Percentiles rank a stretch among this genome's conserved stretches.
Conservation (phyloP, 1,140 invertebrate species). For the Aphidius gifuensis region DNA sequence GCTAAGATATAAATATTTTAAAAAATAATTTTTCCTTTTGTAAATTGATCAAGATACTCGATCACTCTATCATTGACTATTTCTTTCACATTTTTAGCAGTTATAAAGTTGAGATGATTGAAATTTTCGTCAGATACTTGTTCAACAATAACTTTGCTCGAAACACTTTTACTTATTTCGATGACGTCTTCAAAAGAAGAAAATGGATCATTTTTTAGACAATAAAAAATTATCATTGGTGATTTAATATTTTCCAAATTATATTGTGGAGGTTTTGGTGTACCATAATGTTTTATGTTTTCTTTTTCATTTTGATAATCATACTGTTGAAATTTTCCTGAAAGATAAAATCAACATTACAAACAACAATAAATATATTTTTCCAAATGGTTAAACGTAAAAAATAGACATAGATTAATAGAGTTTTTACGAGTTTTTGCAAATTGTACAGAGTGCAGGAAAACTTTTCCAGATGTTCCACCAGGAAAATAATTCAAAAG, state of each 20-base stretch:
- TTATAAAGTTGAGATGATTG: slow-evolving; percentile 2
- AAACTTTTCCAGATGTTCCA: not conserved
- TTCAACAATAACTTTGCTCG: not conserved
- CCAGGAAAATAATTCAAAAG: slow-evolving; percentile 5
- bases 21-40: no score
- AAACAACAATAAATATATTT: not conserved
- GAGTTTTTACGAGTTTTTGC: not conserved
- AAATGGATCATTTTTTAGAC: slow-evolving; percentile 4
- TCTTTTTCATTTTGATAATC: not conserved
- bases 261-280: not conserved
- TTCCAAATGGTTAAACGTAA: not conserved
- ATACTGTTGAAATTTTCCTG: not conserved
- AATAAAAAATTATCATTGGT: slow-evolving; percentile 1
- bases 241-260: slow-evolving; percentile 6
- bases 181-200: not conserved
- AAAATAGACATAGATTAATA: not conserved
- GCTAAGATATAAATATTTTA: no score
- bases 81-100: not conserved
- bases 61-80: not conserved
- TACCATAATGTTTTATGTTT: not conserved
- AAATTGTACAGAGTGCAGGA: not conserved
- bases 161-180: not conserved
- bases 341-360: not conserved
- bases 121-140: not conserved
- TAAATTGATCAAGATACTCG: no score